Percentiles rank a stretch among this genome's conserved stretches.
Conservation (phyloP, 35 echinoderm and acorn worm genomes). For the Patiria miniata region DNA sequence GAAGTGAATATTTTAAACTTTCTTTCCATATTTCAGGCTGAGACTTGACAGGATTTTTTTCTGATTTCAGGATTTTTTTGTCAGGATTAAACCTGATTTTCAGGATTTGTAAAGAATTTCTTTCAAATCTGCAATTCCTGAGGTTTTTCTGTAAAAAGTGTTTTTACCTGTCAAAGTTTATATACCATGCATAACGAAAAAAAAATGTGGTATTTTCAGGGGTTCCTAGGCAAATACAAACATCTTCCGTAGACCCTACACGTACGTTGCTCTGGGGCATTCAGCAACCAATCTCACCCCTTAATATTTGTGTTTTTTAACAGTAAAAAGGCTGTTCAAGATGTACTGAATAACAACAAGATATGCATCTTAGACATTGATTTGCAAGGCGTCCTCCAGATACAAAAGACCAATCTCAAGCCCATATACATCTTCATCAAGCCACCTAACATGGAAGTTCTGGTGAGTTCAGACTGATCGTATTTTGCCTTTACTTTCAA, state of each 20-base stretch:
- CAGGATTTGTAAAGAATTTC: background rate
- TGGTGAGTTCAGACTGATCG: too few species aligned
- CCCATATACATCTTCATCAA: conserved; percentile 90
- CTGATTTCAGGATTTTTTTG: too few species aligned
- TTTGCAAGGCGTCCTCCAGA: conserved; percentile 81
- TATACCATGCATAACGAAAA: background rate
- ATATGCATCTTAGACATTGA: conserved; percentile 97
- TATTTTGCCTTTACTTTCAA: too few species aligned
- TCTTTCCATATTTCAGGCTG: too few species aligned
- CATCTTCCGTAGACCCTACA: background rate
- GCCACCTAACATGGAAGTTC: conserved; percentile 68
- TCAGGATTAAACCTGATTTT: background rate
- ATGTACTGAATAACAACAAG: conserved; percentile 69
- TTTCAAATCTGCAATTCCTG: too few species aligned
- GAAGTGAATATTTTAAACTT: too few species aligned
- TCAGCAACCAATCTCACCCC: background rate
- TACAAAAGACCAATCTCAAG: conserved; percentile 79
- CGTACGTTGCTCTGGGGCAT: background rate
- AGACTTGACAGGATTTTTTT: too few species aligned
- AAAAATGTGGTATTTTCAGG: background rate
- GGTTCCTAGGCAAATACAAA: too few species aligned
- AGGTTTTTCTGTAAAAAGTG: background rate
- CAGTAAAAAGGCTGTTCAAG: conserved; percentile 89
- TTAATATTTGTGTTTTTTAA: conserved; percentile 23
- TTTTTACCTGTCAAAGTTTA: background rate